Conservation (phyloP, 2,113 vertebrate species). For the Ranitomeya imitator region DNA sequence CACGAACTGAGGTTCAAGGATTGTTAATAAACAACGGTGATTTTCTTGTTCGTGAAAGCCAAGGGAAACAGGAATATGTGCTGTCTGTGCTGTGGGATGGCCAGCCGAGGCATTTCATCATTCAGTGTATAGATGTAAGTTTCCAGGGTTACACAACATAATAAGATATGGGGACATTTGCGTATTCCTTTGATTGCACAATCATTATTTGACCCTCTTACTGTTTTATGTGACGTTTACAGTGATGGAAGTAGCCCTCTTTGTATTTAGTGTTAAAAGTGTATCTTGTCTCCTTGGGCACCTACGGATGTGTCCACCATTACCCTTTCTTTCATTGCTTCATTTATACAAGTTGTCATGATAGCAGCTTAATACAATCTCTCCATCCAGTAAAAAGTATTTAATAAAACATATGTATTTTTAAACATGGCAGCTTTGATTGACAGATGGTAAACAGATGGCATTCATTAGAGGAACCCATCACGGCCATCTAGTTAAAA, state of each 20-base stretch:
- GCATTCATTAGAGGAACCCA: no score
- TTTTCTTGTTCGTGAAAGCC: slow-evolving; percentile 93
- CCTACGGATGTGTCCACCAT: no score
- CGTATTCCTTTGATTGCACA: not conserved
- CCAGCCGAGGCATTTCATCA: slow-evolving; percentile 91
- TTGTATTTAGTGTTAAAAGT: not conserved
- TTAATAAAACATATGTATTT: no score
- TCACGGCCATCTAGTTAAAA: no score
- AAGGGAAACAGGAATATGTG: slow-evolving; percentile 91
- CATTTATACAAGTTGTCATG: no score
- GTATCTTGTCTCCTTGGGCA: not conserved
- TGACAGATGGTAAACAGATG: no score
- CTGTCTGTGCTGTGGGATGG: slow-evolving; percentile 87
- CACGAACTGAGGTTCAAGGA: slow-evolving; percentile 83
- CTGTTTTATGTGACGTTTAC: not conserved
- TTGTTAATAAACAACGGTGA: slow-evolving; percentile 83
- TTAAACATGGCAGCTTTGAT: no score
- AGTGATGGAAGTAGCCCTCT: not conserved
- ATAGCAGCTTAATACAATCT: no score
- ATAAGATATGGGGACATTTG: not conserved
- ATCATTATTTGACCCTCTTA: not conserved
- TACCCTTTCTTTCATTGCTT: no score
- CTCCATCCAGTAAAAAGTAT: no score
- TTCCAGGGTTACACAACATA: no score
- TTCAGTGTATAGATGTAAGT: slow-evolving; percentile 85